Base-by-base conservation (phyloP, 2,888 invertebrate genomes). In the Blastobasis lacticolella region DNA sequence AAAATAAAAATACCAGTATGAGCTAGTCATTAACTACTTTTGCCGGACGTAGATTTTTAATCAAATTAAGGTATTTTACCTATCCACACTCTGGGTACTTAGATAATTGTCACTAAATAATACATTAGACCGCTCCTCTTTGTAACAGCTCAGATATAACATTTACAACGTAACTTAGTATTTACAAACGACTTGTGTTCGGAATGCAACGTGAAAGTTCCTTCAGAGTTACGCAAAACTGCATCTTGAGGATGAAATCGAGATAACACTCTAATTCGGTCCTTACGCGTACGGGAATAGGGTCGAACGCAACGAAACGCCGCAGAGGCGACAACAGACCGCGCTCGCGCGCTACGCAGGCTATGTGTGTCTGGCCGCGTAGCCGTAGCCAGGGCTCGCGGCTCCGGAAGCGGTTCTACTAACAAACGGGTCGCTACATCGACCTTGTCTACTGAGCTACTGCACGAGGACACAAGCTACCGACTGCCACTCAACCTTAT, bases 351-450 rank as follows among this genome's bases (percentile, higher is more conserved):
- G 47, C 52, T 53, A 49, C 51, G 51, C 50, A 59, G 59, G 62
- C 60, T 69, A 67, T 72, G 72, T 72, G 71, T 69, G 65, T 59
- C 71, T 71, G 71, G 64, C 66, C 60, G 57, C 9, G n/a, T 42
- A 23, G 23, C 23, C 23, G 23, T 23, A 23, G 23, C 41, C 9
- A 3, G 41, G 9, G 8, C 8, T 41, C 41, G 41, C 41, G 8
- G 41, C 2, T 7, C 9, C 41, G 41, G 23, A 23, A 23, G 23
- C 23, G 23, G 23, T 23, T 23, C 23, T 23, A 23, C 2, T 23
- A 23, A 23, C 23, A 23, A 23, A 23, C 23, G 23, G 23, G 23
- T 23, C 23, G 23, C 23, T 23, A 23, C 23, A 23, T 23, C 23
- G 23, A 23, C 23, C 23, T 23, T 23, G 23, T 1, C 23, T 23